Evolutionary conservation across 2,888 invertebrate species (phyloP), one percentile per base, ranked within the genome.

Genomic region (Punctoribates punctum): DNA sequence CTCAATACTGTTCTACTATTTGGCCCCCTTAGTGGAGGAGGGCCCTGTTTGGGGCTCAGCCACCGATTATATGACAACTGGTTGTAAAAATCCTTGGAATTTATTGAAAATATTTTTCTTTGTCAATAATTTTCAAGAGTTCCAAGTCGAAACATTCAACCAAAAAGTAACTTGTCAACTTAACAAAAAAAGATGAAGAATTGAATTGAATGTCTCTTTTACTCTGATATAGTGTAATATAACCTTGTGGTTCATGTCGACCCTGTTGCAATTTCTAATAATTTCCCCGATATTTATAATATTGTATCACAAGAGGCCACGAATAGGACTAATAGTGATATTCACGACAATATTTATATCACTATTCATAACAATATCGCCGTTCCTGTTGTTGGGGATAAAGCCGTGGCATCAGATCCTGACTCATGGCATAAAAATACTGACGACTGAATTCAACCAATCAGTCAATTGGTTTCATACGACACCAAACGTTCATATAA

Each of bases 61-160:
- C 60, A 46, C 46, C 46, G 46, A 46, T 48, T 48, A 17, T 15
- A 46, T 38, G 8, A 20, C 38, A 6, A 38, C 6, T n/a, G 67
- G 67, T 1, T 67, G 67, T n/a, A 34, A 17, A 38, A 29, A 67
- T 38, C 67, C 67, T 38, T 20, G n/a, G 3, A 38, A 38, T 67
- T 67, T 67, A n/a, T n/a, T 67, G 3, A 67, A 38, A 67, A 67
- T 67, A 67, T 38, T 67, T 38, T 20, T 67, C 6, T 67, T 67
- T 20, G 17, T 67, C 15, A 67, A 67, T 20, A 67, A 67, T 38
- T 67, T 67, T 38, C 34, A 67, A 34, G 38, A 67, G 17, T 67
- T 67, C 38, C 17, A 38, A 34, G 15, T 67, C 38, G 67, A 67
- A 67, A 67, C 4, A 4, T 65, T 27, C 8, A 27, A 65, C n/a